Conservation (phyloP, 1,140 invertebrate genomes). For the Chionoecetes opilio region DNA sequence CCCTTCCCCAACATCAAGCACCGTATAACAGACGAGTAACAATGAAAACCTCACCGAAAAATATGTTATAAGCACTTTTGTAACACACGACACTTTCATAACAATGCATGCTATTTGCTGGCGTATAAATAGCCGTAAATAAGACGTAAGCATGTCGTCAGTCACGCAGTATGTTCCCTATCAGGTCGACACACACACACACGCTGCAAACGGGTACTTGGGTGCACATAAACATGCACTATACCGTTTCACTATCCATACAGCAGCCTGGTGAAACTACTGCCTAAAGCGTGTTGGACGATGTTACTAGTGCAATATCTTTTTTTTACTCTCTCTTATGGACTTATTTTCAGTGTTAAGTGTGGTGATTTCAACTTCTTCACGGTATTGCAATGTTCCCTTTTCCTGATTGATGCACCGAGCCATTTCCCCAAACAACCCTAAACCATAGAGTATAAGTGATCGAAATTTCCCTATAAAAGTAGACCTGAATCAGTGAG, state of each 20-base stretch:
- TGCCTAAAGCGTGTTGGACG: not conserved
- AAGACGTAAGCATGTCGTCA: conserved; percentile 15
- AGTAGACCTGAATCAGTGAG: not conserved
- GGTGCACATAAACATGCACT: not conserved
- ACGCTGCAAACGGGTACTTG: not conserved
- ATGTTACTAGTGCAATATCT: not conserved
- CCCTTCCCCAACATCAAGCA: too few relatives aligned
- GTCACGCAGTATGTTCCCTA: not conserved
- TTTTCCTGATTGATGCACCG: not conserved
- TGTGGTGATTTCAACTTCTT: not conserved
- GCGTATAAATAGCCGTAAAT: not conserved
- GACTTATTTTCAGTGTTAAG: not conserved
- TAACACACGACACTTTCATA: conserved; percentile 29
- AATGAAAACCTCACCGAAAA: not conserved
- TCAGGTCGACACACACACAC: not conserved
- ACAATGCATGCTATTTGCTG: not conserved
- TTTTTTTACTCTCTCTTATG: too few relatives aligned
- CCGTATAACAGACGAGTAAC: not conserved
- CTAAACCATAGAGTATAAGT: not conserved
- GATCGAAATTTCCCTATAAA: not conserved
- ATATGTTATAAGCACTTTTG: not conserved
- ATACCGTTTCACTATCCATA: not conserved
- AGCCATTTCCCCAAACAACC: not conserved
- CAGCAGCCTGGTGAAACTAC: not conserved
- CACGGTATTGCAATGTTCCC: not conserved